phyloP scores from a whole-genome alignment of 92 coral and sea anemone genomes.

The Bergia sp. region DNA sequence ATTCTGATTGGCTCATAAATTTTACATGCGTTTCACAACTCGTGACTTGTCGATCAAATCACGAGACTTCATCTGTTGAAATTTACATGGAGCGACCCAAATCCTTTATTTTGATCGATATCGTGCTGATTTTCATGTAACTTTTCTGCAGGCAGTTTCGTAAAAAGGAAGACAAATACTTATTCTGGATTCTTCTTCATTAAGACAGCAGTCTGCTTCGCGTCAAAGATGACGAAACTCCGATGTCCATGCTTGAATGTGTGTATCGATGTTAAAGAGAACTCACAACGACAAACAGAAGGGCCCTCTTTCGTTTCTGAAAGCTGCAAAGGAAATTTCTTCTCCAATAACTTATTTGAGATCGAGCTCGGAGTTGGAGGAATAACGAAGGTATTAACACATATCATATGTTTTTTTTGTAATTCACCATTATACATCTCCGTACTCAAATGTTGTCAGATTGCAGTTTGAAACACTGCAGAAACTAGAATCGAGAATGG shows the following conservation, averaged over 20 bases:
- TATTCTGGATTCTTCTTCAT: not conserved
- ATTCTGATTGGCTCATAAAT: slow-evolving; percentile 46
- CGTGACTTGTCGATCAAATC: slow-evolving; percentile 34
- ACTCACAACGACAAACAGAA: slow-evolving; percentile 70
- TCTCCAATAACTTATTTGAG: slow-evolving; percentile 72
- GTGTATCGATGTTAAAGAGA: slow-evolving; percentile 76
- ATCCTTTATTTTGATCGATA: not conserved
- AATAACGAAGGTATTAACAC: slow-evolving; percentile 79
- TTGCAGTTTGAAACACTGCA: not conserved
- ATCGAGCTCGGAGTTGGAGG: slow-evolving; percentile 97
- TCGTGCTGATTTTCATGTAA: not conserved
- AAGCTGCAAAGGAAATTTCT: slow-evolving; percentile 63
- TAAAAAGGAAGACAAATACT: not conserved
- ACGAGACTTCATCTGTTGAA: slow-evolving; percentile 24
- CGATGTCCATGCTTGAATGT: slow-evolving; percentile 85
- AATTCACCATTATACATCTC: not conserved
- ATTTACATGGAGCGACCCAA: not conserved
- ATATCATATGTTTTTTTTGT: not conserved
- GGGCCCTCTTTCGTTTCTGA: slow-evolving; percentile 77
- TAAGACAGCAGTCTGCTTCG: not conserved
- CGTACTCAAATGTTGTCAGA: not conserved
- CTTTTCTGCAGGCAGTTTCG: not conserved
- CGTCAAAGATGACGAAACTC: slow-evolving; percentile 73
- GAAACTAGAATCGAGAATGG: no score
- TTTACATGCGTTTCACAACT: slow-evolving; percentile 24